phyloP scores from a whole-genome alignment of 2,797 vertebrate genomes.

The Diplodus puntazzo region DNA sequence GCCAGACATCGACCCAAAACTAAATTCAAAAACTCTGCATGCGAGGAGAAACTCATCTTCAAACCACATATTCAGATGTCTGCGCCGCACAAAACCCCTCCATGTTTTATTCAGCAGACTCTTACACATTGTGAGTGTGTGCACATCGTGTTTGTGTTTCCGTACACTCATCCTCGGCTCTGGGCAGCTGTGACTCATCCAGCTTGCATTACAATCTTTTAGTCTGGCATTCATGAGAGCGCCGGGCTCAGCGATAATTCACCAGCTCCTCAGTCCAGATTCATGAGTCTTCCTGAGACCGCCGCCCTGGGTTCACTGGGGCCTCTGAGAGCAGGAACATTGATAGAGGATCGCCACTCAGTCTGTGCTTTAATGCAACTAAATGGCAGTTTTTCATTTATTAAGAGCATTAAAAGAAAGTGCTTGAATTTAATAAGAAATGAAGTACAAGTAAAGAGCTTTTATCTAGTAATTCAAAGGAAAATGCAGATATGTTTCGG shows the following conservation, averaged over 20 bases:
- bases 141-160: slow-evolving; percentile 36
- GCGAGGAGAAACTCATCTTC: slow-evolving; percentile 7
- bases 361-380: not conserved
- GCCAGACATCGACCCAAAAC: not conserved
- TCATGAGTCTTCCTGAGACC: slow-evolving; percentile 18
- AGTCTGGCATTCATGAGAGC: slow-evolving; percentile 49
- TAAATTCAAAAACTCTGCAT: slow-evolving; percentile 2
- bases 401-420: not conserved
- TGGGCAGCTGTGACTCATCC: slow-evolving; percentile 64
- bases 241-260: slow-evolving; percentile 44
- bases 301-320: slow-evolving; percentile 10
- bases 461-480: not conserved
- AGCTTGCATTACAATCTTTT: slow-evolving; percentile 56
- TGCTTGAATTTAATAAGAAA: slow-evolving; percentile 9
- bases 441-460: slow-evolving; percentile 15
- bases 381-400: slow-evolving; percentile 5
- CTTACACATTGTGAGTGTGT: slow-evolving; percentile 9
- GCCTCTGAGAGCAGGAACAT: slow-evolving; percentile 17
- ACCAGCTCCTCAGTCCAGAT: slow-evolving; percentile 17
- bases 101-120: slow-evolving; percentile 50
- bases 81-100: not conserved
- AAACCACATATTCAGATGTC: slow-evolving; percentile 2
- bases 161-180: slow-evolving; percentile 38
- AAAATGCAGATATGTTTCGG: not conserved
- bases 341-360: not conserved